Base-by-base conservation (phyloP, 1,140 invertebrate genomes). In the Caenorhabditis remanei region DNA sequence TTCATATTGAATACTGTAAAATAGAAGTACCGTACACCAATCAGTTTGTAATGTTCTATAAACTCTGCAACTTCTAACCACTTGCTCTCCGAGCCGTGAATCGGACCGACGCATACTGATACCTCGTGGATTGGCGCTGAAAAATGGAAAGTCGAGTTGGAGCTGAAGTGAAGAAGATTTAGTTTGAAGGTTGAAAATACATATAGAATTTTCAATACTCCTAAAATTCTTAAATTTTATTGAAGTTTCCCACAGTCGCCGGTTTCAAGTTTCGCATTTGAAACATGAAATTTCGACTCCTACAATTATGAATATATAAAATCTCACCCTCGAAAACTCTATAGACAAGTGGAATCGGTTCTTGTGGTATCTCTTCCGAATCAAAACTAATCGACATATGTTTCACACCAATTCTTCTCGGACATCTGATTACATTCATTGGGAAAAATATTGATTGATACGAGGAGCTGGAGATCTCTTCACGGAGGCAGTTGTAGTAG, bases 341-440 rank as follows among this genome's bases (percentile, higher is more conserved):
- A 46, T 32, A 71, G 7, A 71, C 11, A 5, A 46, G 6, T 43
- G 65, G 65, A 43, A 71, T 71, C 8, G 65, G 40, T n/a, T 71
- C 65, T 14, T 71, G 65, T 71, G 65, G 40, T 4, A 19, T 19
- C 2, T 67, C 40, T 16, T 71, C 19, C 4, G 3, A 6, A 4
- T 32, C 41, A 19, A 71, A 71, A 19, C 65, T n/a, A n/a, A n/a
- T n/a, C n/a, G n/a, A 43, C 16, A 71, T 41, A 46, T 43, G 46
- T 46, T 71, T 46, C 4, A 19, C 65, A 19, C 65, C 65, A 19
- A 46, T 46, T 71, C 65, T 71, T 19, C 65, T 43, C 8, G 41
- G 65, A 71, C 65, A 71, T 46, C 16, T 13, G 41, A 71, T n/a
- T 5, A 71, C 65, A 71, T 43, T 43, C 65, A 71, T 71, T 71